Conservation (phyloP, 2,797 vertebrate species). For the Centropyge bicolor region DNA sequence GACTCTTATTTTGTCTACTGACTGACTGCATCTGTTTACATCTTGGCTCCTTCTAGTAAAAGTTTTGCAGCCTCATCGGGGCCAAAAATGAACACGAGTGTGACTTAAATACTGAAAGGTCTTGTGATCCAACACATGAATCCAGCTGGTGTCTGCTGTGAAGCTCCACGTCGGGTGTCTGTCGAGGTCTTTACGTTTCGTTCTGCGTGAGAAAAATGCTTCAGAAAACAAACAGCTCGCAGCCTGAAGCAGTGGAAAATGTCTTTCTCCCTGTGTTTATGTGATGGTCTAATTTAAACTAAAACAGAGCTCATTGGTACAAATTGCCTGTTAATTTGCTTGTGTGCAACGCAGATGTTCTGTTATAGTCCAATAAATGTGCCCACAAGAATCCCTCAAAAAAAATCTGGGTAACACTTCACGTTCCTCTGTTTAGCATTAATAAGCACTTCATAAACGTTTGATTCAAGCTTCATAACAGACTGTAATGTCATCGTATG, state of each 20-base stretch:
- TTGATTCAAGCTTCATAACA: neutral
- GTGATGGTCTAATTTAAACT: constrained; percentile 66
- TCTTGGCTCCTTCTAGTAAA: neutral
- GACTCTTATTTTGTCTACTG: too few species aligned
- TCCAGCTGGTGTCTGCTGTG: neutral
- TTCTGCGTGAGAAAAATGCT: constrained; percentile 62
- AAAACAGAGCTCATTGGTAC: constrained; percentile 65
- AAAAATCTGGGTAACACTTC: neutral
- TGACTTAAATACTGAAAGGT: neutral
- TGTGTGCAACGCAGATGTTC: constrained; percentile 60
- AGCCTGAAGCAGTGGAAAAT: constrained; percentile 48
- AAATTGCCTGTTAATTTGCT: constrained; percentile 67
- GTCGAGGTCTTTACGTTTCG: constrained; percentile 22
- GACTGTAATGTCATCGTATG: neutral
- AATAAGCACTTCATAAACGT: neutral
- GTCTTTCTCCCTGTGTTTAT: constrained; percentile 63
- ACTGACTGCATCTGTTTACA: neutral
- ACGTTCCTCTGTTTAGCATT: neutral
- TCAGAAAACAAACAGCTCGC: constrained; percentile 59
- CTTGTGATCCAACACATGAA: too few species aligned
- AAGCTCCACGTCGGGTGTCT: neutral
- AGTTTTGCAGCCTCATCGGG: neutral
- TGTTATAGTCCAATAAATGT: constrained; percentile 51
- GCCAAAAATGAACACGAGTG: neutral
- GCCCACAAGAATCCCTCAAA: constrained; percentile 35